Conservation (phyloP, 1,140 invertebrate species). For the Drosophila punjabiensis region DNA sequence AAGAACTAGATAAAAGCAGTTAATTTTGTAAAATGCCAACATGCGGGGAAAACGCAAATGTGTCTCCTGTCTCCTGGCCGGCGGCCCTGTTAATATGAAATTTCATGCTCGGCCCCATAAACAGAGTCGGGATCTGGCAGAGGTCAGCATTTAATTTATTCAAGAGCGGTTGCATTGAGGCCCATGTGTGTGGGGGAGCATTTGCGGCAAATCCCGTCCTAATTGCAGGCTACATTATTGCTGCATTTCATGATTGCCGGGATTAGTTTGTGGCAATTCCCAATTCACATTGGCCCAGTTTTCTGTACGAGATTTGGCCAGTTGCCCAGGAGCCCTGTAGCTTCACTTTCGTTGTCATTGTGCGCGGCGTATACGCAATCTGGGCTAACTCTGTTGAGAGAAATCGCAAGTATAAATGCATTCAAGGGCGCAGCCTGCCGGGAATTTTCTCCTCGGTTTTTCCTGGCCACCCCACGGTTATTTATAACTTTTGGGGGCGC, state of each 20-base stretch:
- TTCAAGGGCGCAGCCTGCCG: conserved; percentile 65
- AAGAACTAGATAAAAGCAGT: conserved; percentile 69
- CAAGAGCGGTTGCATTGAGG: conserved; percentile 17
- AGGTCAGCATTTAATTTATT: conserved; percentile 47
- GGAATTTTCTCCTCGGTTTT: conserved; percentile 1
- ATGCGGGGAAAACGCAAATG: conserved; percentile 34
- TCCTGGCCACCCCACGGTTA: conserved; percentile 33
- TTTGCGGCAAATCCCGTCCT: conserved; percentile 15
- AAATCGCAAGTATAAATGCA: conserved; percentile 47
- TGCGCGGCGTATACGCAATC: conserved; percentile 48
- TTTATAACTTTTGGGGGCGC: conserved; percentile 65
- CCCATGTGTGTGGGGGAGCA: conserved; percentile 6
- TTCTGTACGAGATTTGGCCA: conserved; percentile 42
- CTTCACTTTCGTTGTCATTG: conserved; percentile 43
- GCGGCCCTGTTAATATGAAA: conserved; percentile 32
- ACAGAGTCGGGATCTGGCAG: conserved; percentile 13
- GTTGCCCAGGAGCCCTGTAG: conserved; percentile 42
- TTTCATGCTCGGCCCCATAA: conserved; percentile 29
- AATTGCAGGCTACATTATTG: conserved; percentile 43
- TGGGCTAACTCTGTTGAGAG: conserved; percentile 26
- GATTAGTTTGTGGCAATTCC: conserved; percentile 58
- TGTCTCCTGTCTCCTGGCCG: conserved; percentile 16
- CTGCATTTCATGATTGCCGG: conserved; percentile 25
- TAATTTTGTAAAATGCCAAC: conserved; percentile 58
- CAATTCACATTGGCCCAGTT: conserved; percentile 51